Evolutionary conservation across 92 coral and sea anemone genomes (phyloP).

Genomic region (Paramuricea clavata): DNA sequence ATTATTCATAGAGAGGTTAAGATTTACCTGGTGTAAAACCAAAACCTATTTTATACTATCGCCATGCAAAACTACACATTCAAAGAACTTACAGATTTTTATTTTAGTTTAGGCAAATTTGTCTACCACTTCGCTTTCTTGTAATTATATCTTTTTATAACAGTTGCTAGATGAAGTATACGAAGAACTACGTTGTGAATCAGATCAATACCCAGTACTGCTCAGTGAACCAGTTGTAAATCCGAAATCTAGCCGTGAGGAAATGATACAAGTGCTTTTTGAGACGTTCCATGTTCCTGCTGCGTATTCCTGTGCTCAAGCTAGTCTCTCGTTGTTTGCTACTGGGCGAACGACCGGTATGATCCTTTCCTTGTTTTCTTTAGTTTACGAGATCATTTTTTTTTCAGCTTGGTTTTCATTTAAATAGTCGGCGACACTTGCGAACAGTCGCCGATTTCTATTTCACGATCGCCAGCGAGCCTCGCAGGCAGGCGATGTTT

Average conservation of each 20-base stretch:
- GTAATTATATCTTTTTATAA: neutral
- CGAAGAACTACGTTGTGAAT: conserved; percentile 78
- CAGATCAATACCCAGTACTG: conserved; percentile 87
- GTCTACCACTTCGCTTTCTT: neutral
- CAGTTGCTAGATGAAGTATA: conserved; percentile 87
- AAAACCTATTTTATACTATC: too few relatives aligned
- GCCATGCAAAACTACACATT: too few relatives aligned
- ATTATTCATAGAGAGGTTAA: too few relatives aligned
- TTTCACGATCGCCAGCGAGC: too few relatives aligned
- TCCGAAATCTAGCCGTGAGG: conserved; percentile 91
- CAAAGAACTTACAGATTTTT: too few relatives aligned
- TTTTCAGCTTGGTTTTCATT: too few relatives aligned
- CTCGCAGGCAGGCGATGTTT: too few relatives aligned
- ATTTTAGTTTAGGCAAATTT: too few relatives aligned
- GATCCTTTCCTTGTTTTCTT: neutral
- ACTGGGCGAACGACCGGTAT: conserved; percentile 98
- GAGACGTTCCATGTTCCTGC: conserved; percentile 95
- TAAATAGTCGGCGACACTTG: too few relatives aligned
- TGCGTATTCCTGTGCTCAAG: conserved; percentile 92
- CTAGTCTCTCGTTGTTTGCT: conserved; percentile 94
- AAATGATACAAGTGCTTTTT: conserved; percentile 92
- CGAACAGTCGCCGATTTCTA: too few relatives aligned
- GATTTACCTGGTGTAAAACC: too few relatives aligned
- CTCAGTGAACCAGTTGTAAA: conserved; percentile 92
- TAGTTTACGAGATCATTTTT: neutral